Evolutionary conservation across 2,797 vertebrate species (phyloP).

Genomic region (Telmatherina bonti): DNA sequence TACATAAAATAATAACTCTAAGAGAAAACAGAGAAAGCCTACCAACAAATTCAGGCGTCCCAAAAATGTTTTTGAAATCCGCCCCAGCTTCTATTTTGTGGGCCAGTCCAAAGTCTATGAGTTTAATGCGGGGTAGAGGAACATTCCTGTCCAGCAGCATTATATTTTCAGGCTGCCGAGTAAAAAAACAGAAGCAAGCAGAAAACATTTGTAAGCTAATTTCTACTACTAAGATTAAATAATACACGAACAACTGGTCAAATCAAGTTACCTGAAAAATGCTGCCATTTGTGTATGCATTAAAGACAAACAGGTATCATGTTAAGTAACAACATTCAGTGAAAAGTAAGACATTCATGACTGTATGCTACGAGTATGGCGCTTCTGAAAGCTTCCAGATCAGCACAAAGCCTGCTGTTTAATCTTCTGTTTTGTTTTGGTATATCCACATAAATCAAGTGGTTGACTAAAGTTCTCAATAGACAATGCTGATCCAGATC

Average conservation of each 20-base stretch:
- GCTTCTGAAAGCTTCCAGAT: no score
- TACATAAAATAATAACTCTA: neutral
- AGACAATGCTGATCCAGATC: no score
- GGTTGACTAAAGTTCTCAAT: no score
- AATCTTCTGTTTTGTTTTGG: no score
- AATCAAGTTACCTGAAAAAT: conserved; percentile 61
- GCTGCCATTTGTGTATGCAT: conserved; percentile 57
- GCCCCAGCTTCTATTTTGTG: conserved; percentile 94
- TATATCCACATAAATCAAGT: no score
- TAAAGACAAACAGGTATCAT: conserved; percentile 49
- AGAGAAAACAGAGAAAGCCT: conserved; percentile 65
- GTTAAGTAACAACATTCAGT: conserved; percentile 5
- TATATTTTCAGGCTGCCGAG: conserved; percentile 94
- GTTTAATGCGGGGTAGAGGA: conserved; percentile 91
- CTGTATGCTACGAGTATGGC: no score
- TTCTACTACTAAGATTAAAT: neutral
- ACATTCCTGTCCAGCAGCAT: conserved; percentile 95
- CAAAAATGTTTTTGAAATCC: conserved; percentile 98
- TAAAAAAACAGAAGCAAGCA: conserved; percentile 38
- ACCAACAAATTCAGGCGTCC: conserved; percentile 98
- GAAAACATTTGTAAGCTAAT: conserved; percentile 16
- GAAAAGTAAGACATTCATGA: neutral
- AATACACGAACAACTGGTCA: conserved; percentile 7
- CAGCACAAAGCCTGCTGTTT: no score
- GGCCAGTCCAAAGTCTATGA: conserved; percentile 97